Base-by-base conservation (phyloP, 2,113 vertebrate genomes). In the Puntigrus tetrazona region DNA sequence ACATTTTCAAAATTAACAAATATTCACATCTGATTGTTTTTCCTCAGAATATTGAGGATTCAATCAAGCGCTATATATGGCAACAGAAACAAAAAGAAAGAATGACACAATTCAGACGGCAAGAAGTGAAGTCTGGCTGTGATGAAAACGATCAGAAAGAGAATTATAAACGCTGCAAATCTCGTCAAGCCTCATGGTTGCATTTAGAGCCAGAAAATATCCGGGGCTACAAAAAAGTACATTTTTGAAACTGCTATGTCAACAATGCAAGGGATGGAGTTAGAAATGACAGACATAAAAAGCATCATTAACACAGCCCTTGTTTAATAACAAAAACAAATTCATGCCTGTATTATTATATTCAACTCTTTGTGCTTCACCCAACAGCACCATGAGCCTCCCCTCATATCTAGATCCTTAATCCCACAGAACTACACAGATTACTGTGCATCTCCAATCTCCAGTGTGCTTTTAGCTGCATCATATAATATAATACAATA, bases 341-440 rank as follows among this genome's bases (percentile, higher is more conserved):
- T 20, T 7, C 45, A 14, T 31, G 45, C 29, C 45, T 57, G 31
- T 10, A 57, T 25, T 38, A n/a, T 50, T 18, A 16, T 11, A 52
- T 31, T 52, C 27, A 78, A 38, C 52, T 57, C 18, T 20, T 36
- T 59, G 76, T 41, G 52, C 22, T 36, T 59, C 36, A 50, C 47
- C 16, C 16, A 50, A 50, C 5, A 50, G 47, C 47, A 50, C 47
- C 2, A 20, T 6, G 16, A 6, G 18, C 47, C 47, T 20, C 16
- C 45, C 47, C 47, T 47, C 14, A 47, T 16, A 50, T 50, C 4
- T 34, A 72, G 63, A 43, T 43, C 38, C 31, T 36, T 85, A 85
- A 85, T 85, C 84, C 52, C 43, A 38, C 52, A 25, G 76, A 47
- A 70, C 76, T 80, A 47, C 78, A 74, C 65, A 73, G 84, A 85